Evolutionary conservation across 2,888 invertebrate genomes (phyloP), one percentile per base, ranked within the genome.

Genomic region (Mythimna vitellina): DNA sequence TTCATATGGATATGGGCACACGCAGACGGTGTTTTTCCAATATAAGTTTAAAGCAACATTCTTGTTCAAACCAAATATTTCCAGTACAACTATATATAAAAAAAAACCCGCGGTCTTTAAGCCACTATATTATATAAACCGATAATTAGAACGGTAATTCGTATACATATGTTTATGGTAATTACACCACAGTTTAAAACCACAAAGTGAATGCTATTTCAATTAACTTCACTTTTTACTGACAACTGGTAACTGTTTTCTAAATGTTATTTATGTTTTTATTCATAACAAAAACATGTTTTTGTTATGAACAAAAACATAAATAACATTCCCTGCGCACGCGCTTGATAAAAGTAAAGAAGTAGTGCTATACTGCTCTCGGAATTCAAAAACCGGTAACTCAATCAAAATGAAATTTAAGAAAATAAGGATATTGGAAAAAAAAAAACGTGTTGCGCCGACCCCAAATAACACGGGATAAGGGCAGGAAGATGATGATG

Each of bases 81-180:
- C 3, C 29, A 29, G n/a, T 46, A n/a, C n/a, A n/a, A n/a, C 14
- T 1, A 49, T 54, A 32, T 38, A 58, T n/a, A 76, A 65, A 25
- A 42, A 60, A 68, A 61, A n/a, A 51, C 35, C 29, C 17, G 42
- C 22, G n/a, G 17, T 53, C 51, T 72, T 32, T 38, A 38, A 49
- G 54, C 42, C 14, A 38, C 25, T 70, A 60, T 54, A 58, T 72
- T 29, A 62, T 38, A 68, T 56, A 57, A 80, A 80, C 67, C 54
- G 32, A 70, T 73, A 80, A 74, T 83, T 70, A 73, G 65, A 80
- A 80, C 74, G 70, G 79, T 78, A 42, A 72, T 67, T 62, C 29
- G 62, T 70, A 56, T 78, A 62, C 58, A 20, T 79, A 53, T 79
- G 53, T 49, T 65, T 80, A 83, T 56, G 20, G 65, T 80, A 69